Base-by-base conservation (phyloP, 2,888 invertebrate species). In the Pycnomerus fuliginosus region DNA sequence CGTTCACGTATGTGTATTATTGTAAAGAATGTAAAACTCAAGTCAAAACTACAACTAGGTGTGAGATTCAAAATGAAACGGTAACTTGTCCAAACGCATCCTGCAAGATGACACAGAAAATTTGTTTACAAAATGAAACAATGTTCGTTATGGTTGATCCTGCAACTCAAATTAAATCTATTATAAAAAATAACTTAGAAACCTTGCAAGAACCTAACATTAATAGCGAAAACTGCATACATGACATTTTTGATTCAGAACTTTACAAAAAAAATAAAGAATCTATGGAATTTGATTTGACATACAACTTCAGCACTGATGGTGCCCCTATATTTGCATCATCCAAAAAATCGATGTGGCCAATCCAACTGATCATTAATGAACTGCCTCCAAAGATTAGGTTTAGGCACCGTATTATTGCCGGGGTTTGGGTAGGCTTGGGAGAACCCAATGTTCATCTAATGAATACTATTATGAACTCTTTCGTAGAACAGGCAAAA, bases 11-110 rank as follows among this genome's bases (percentile, higher is more conserved):
- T 20, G 8, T 20, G 8, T 20, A 20, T 20, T 20, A 20, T 20
- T 20, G 32, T 10, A 32, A 16, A 32, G 15, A 17, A 20, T 16
- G 16, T 20, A 16, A 32, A 32, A 17, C 2, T 10, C 10, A 5
- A 4, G 4, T 4, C 11, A 4, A 27, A 20, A 20, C 5, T 20
- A 20, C 5, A 7, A 20, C 8, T 8, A 20, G 8, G 8, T 8
- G 5, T 20, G 8, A 20, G 8, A 20, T 7, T 20, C 8, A 20
- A 20, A 20, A 20, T 20, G 20, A 20, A 7, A 20, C 5, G 20
- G 20, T 7, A 20, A 20, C 20, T 8, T 20, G 8, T 8, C 20
- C 8, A 7, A 20, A 20, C n/a, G n/a, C n/a, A n/a, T n/a, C n/a
- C n/a, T n/a, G n/a, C n/a, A n/a, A n/a, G n/a, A n/a, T n/a, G n/a